A percentile compares a stretch with the other conserved stretches of the same genome.
Conservation (phyloP, 53 echinoderm and acorn worm species). For the Mesocentrotus franciscanus region DNA sequence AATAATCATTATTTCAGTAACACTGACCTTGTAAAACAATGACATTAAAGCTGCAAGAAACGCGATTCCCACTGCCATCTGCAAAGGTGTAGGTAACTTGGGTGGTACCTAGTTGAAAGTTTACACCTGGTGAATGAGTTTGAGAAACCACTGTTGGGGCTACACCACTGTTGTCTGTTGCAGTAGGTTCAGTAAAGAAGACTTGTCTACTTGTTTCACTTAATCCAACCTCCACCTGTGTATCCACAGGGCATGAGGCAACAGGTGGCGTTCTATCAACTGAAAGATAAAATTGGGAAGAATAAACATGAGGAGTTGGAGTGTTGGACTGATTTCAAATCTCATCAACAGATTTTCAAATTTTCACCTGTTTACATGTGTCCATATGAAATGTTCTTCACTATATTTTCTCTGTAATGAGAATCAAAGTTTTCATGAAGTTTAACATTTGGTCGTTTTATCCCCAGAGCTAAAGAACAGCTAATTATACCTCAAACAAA, state of each 20-base stretch:
- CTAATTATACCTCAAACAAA: too few species aligned
- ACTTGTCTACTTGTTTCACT: neutral
- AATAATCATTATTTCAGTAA: too few species aligned
- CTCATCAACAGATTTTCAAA: too few species aligned
- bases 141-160: neutral
- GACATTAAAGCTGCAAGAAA: neutral
- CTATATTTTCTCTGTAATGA: too few species aligned
- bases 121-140: neutral
- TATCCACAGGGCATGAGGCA: neutral
- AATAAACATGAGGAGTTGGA: too few species aligned
- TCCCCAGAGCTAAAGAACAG: too few species aligned
- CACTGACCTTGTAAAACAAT: neutral
- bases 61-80: slow-evolving; percentile 71
- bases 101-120: neutral
- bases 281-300: too few species aligned
- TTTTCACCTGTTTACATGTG: too few species aligned
- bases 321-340: too few species aligned
- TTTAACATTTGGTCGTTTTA: too few species aligned
- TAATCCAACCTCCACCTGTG: neutral
- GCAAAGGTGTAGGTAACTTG: slow-evolving; percentile 60
- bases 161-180: neutral
- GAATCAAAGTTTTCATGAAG: too few species aligned
- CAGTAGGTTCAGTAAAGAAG: neutral
- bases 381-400: too few species aligned
- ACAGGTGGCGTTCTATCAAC: slow-evolving; percentile 4